Percentiles rank a stretch among this genome's conserved stretches.
Conservation (phyloP, 1,140 invertebrate genomes). For the Goniozus legneri region DNA sequence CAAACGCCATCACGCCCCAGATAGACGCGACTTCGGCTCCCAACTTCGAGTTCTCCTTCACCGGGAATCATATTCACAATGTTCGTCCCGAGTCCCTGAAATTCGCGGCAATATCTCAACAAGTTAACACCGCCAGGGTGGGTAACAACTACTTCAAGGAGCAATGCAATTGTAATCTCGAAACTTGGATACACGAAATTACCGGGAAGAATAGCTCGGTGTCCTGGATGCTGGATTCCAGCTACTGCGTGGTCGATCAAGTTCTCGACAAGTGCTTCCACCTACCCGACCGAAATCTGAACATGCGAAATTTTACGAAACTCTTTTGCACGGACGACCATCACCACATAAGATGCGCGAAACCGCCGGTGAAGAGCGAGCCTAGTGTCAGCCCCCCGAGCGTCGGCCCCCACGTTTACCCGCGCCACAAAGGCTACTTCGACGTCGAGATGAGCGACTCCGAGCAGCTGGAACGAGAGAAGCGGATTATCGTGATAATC, state of each 20-base stretch:
- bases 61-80: conserved; percentile 60
- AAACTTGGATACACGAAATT: conserved; percentile 55
- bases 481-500: conserved; percentile 50
- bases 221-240: conserved; percentile 55
- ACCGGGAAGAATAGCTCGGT: conserved; percentile 44
- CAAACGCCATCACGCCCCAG: conserved; percentile 54
- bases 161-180: conserved; percentile 62
- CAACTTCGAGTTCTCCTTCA: conserved; percentile 59
- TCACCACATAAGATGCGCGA: conserved; percentile 36
- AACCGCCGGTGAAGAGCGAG: conserved; percentile 30
- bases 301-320: conserved; percentile 61
- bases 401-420: conserved; percentile 47
- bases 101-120: conserved; percentile 57
- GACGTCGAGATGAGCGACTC: conserved; percentile 49
- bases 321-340: conserved; percentile 56
- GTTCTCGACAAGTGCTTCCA: conserved; percentile 63
- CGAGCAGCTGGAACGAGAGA: conserved; percentile 47
- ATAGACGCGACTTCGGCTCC: conserved; percentile 40
- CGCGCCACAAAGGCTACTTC: conserved; percentile 42
- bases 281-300: conserved; percentile 60
- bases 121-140: conserved; percentile 52
- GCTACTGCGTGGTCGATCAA: conserved; percentile 61
- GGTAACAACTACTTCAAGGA: conserved; percentile 62
- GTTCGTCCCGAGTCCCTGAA: conserved; percentile 53
- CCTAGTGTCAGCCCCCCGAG: conserved; percentile 44